Evolutionary conservation across 2,797 vertebrate genomes (phyloP), one percentile per base, ranked within the genome.

Genomic region (Tenualosa ilisha): DNA sequence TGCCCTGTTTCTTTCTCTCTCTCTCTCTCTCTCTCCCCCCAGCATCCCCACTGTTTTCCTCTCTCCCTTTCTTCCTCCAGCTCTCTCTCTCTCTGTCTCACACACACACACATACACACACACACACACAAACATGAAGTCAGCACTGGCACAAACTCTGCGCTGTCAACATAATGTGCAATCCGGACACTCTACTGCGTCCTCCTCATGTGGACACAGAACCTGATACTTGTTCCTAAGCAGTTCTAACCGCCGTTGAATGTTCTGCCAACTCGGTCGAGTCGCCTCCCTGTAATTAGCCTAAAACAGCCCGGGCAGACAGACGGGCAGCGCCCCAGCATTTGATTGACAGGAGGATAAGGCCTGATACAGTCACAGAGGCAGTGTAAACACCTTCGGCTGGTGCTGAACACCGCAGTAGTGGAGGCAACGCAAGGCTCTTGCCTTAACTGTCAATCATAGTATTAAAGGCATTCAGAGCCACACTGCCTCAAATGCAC

Each of bases 271-370:
- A 26, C 12, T 31, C 26, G 7, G 11, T 15, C 26, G 26, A 11
- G 26, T 15, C 59, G n/a, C 50, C 88, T 89, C 84, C 83, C 83
- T 89, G 88, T 91, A 88, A 90, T 88, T 89, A 88, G 86, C 86
- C 88, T 87, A 85, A 88, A 86, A 85, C 86, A 84, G 61, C 86
- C 89, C 86, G n/a, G 31, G 87, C 86, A 53, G 87, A 89, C 83
- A 81, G 87, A 68, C 1, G 83, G 83, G 82, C 72, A 84, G 84
- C 56, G 15, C 85, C 88, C 24, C 86, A 65, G 89, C 49, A 82
- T 90, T 89, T 92, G 93, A 94, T 89, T 92, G 94, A 92, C 93
- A 88, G 91, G 88, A 85, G 89, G 90, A 91, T 91, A 86, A 87
- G 85, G 87, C 68, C 37, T 89, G 88, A 91, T 92, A 88, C 90